These are phyloP conservation scores for Tachina fera DNA, from an alignment of 2,888 invertebrate genomes.

Conservation along the genomic window DNA sequence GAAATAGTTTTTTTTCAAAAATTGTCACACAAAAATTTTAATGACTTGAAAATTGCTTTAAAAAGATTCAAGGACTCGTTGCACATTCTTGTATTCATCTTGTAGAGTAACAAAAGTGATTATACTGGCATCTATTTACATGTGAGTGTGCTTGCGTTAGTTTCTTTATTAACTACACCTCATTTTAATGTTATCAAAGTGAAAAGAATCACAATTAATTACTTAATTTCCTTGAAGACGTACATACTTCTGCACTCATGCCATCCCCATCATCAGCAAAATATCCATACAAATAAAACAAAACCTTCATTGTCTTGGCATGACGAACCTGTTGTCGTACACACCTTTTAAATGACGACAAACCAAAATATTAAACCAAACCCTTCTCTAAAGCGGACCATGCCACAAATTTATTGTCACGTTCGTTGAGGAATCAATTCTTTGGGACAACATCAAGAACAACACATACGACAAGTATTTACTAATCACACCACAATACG, in stretches of 20 bases:
- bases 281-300: slow-evolving; percentile 48
- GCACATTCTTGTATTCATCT: too few species aligned
- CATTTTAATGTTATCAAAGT: slow-evolving; percentile 63
- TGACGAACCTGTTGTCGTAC: slow-evolving; percentile 72
- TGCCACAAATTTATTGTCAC: not conserved
- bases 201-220: slow-evolving; percentile 72
- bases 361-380: slow-evolving; percentile 36
- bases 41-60: too few species aligned
- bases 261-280: slow-evolving; percentile 17
- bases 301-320: slow-evolving; percentile 58
- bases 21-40: too few species aligned
- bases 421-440: slow-evolving; percentile 11
- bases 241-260: slow-evolving; percentile 13
- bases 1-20: too few species aligned
- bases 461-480: slow-evolving; percentile 14
- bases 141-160: not conserved
- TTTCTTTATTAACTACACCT: slow-evolving; percentile 53
- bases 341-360: slow-evolving; percentile 62
- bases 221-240: slow-evolving; percentile 72
- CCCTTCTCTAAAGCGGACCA: slow-evolving; percentile 10
- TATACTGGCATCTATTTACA: too few species aligned
- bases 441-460: not conserved
- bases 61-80: too few species aligned
- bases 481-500: slow-evolving; percentile 24
- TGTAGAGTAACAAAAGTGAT: too few species aligned